Conservation (phyloP, 2,888 invertebrate genomes). For the Furcula furcula region DNA sequence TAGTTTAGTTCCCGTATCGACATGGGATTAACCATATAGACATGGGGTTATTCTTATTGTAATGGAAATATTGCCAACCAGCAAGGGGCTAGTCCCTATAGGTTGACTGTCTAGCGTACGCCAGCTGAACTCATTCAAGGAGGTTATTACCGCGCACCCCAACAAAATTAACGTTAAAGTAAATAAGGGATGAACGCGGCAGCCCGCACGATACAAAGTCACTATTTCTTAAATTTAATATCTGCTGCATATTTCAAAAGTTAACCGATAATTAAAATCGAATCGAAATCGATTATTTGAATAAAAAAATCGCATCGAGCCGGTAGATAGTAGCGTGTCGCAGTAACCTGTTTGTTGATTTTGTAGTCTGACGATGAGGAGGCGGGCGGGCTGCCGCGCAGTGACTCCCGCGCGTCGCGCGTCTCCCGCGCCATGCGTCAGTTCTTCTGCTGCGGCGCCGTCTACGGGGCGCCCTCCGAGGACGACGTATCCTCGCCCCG, state of each 20-base stretch:
- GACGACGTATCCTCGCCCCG: constrained; percentile 49
- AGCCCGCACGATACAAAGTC: constrained; percentile 43
- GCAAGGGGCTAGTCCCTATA: no score
- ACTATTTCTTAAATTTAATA: constrained; percentile 2
- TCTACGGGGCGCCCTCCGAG: constrained; percentile 60
- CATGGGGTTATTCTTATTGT: no score
- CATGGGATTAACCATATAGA: no score
- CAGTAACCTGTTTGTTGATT: constrained; percentile 25
- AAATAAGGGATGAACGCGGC: constrained; percentile 39
- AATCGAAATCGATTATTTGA: no score
- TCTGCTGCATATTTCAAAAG: no score
- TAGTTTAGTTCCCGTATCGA: no score
- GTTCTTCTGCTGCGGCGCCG: constrained; percentile 68
- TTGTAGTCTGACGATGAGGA: constrained; percentile 71
- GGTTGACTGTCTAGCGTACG: no score
- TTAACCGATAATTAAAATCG: neutral
- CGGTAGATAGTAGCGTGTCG: constrained; percentile 2
- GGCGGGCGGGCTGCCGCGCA: constrained; percentile 74
- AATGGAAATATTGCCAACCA: no score
- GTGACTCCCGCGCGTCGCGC: constrained; percentile 59
- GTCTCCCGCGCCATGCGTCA: constrained; percentile 62
- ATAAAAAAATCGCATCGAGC: neutral
- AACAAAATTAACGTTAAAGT: no score
- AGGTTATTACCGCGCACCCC: no score
- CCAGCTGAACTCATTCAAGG: no score